phyloP scores from a whole-genome alignment of 2,888 invertebrate species.

The Panopea generosa region DNA sequence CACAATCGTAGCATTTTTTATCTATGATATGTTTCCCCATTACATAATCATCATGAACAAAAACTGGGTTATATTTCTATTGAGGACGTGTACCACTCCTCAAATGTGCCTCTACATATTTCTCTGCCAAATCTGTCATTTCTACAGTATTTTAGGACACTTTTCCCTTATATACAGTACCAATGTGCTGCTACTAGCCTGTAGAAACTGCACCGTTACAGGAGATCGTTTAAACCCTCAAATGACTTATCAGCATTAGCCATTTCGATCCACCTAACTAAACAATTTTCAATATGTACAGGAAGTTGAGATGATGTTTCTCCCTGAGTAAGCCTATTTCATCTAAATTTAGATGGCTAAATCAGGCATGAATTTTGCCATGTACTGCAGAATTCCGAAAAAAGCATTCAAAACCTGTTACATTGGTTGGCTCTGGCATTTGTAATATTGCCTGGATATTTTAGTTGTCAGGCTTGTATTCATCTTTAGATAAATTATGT shows the following conservation, averaged over 20 bases:
- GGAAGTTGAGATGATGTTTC: conserved; percentile 18
- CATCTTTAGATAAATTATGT: too few species aligned
- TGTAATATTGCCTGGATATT: too few species aligned
- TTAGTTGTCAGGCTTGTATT: too few species aligned
- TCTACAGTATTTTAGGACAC: neutral
- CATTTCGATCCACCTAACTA: conserved; percentile 17
- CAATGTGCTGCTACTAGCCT: neutral
- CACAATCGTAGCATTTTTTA: too few species aligned
- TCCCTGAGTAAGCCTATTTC: conserved; percentile 1
- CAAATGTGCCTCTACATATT: conserved; percentile 38
- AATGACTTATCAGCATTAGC: conserved; percentile 3
- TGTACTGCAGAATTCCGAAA: too few species aligned
- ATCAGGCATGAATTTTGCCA: too few species aligned
- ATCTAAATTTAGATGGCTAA: neutral
- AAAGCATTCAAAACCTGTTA: too few species aligned
- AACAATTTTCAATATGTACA: conserved; percentile 4
- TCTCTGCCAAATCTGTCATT: conserved; percentile 17
- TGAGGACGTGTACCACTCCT: too few species aligned
- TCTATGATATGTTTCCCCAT: too few species aligned
- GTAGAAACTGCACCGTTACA: conserved; percentile 18
- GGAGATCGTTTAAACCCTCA: conserved; percentile 6
- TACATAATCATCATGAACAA: too few species aligned
- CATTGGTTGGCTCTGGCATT: too few species aligned
- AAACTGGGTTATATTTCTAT: neutral
- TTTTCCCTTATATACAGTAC: conserved; percentile 15